A percentile compares a stretch with the other conserved stretches of the same genome.
Evolutionary conservation across 2,113 vertebrate genomes (phyloP).

Genomic region (Piaya cayana): DNA sequence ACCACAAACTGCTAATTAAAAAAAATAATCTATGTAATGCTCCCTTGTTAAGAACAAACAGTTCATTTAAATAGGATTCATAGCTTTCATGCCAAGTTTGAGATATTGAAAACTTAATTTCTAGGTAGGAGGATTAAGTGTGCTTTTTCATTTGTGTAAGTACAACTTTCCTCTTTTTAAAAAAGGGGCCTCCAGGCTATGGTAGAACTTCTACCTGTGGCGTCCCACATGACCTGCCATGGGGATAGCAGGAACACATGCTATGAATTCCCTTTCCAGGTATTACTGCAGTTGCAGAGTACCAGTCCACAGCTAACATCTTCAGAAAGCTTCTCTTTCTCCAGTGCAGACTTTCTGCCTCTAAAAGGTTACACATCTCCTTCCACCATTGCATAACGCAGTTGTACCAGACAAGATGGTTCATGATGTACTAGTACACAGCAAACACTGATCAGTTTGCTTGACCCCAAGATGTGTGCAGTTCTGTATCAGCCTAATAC

Average conservation of each 20-base stretch:
- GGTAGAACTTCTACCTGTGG: not conserved
- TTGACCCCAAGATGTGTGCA: not conserved
- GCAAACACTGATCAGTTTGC: fast-evolving
- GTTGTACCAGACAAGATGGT: not conserved
- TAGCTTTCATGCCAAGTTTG: not conserved
- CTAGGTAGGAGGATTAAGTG: not conserved
- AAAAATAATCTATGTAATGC: not conserved
- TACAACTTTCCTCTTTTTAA: not conserved
- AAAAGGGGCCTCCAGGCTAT: not conserved
- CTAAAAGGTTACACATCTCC: not conserved
- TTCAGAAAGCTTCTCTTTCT: not conserved
- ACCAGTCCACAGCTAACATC: not conserved
- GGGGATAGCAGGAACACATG: fast-evolving
- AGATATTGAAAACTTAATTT: not conserved
- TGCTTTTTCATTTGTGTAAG: not conserved
- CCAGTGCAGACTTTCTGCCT: not conserved
- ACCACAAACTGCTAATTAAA: not conserved
- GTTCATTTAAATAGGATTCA: not conserved
- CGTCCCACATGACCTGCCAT: fast-evolving
- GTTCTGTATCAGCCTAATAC: not conserved
- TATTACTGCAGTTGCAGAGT: not conserved
- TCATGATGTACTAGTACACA: not conserved
- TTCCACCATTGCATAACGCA: fast-evolving
- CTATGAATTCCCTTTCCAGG: not conserved
- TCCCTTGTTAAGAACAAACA: not conserved